A percentile compares a stretch with the other conserved stretches of the same genome.
Conservation (phyloP, 2,113 vertebrate species). For the Hyaena hyaena region DNA sequence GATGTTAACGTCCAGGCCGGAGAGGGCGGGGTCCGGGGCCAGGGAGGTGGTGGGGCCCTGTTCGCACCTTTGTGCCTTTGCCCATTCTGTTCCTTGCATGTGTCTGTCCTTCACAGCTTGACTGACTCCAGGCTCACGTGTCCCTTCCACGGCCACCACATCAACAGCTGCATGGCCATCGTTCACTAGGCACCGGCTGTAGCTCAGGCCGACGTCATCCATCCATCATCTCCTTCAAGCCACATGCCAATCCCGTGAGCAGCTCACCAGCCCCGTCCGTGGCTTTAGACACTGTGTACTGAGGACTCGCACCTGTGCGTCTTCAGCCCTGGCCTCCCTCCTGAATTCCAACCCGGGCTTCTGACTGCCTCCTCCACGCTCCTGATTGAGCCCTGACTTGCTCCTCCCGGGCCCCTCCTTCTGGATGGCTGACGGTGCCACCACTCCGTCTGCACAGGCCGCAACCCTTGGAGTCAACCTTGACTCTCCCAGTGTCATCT, state of each 20-base stretch:
- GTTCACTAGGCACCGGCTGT: background rate
- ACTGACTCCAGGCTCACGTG: background rate
- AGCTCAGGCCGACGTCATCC: background rate
- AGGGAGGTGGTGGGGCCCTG: background rate
- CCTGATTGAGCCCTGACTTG: rapidly evolving
- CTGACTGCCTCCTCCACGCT: rapidly evolving
- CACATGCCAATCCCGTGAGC: no score
- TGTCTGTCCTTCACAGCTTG: background rate
- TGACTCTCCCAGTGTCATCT: background rate
- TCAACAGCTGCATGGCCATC: no score
- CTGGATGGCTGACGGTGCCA: rapidly evolving
- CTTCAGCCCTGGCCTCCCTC: no score
- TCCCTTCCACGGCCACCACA: background rate
- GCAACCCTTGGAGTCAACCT: background rate
- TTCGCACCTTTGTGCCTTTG: background rate
- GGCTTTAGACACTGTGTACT: background rate
- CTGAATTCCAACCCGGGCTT: background rate
- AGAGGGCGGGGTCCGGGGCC: background rate
- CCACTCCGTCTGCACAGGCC: background rate
- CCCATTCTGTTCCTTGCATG: background rate
- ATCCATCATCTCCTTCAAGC: background rate
- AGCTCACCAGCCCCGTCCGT: background rate
- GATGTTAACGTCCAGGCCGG: background rate
- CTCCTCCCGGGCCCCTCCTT: background rate
- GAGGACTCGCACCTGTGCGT: no score